These are phyloP conservation scores for Clitarchus hookeri DNA, from an alignment of 2,888 invertebrate genomes.

Conservation along the genomic window DNA sequence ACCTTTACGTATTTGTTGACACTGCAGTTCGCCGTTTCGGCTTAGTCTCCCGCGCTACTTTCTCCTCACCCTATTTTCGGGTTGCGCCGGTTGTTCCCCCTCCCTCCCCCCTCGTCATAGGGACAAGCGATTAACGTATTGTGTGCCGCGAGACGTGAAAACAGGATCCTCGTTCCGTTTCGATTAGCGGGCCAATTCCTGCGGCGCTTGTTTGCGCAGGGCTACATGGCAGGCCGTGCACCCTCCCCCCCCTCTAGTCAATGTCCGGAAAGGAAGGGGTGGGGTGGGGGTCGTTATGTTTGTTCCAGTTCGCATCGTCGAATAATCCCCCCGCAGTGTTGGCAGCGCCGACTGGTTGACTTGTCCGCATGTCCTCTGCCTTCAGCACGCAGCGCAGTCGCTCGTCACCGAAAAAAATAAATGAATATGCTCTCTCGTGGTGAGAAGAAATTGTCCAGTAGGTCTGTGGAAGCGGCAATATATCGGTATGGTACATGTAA, in stretches of 20 bases:
- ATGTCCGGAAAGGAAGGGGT: neutral
- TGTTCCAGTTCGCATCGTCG: neutral
- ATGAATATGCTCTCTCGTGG: too few species aligned
- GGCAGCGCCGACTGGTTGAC: neutral
- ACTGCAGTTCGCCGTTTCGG: neutral
- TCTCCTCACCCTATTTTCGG: neutral
- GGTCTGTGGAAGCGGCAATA: too few species aligned
- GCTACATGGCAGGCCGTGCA: neutral
- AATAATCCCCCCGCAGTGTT: neutral
- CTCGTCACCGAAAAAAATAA: too few species aligned
- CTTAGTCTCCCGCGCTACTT: neutral
- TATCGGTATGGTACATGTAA: too few species aligned
- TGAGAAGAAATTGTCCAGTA: too few species aligned
- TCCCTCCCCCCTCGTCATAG: neutral
- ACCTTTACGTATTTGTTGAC: neutral
- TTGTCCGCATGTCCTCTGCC: neutral
- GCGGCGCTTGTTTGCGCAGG: conserved; percentile 4
- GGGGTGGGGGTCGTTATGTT: neutral
- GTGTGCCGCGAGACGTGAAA: conserved; percentile 14
- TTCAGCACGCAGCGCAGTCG: too few species aligned
- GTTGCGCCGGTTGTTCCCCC: neutral
- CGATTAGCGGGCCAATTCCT: conserved; percentile 14
- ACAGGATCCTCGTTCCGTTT: conserved; percentile 2
- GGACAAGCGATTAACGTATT: conserved; percentile 9
- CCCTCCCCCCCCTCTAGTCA: neutral